Evolutionary conservation across 2,797 vertebrate species (phyloP).

Genomic region (Schizopygopsis malacanthus): DNA sequence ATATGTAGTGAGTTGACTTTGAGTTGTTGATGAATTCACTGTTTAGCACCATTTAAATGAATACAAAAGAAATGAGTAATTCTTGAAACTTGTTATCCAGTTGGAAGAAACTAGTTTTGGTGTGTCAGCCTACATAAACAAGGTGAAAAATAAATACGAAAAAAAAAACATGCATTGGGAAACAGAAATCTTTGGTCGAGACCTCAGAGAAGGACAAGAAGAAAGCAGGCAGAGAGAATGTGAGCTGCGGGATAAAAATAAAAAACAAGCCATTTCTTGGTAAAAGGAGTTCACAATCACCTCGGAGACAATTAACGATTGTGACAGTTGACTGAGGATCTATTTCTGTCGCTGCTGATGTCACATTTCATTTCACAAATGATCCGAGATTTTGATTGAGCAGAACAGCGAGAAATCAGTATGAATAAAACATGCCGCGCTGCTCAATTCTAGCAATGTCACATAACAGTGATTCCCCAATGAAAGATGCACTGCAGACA

Average conservation of each 20-base stretch:
- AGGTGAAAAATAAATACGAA: background rate
- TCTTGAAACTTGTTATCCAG: background rate
- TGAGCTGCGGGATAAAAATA: slow-evolving; percentile 19
- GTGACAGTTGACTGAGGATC: slow-evolving; percentile 37
- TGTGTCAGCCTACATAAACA: background rate
- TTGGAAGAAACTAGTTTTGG: background rate
- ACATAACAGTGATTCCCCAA: background rate
- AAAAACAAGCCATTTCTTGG: slow-evolving; percentile 42
- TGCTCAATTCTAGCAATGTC: slow-evolving; percentile 10
- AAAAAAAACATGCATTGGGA: background rate
- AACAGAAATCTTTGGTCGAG: slow-evolving; percentile 39
- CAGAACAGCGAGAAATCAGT: slow-evolving; percentile 33
- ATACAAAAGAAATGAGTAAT: background rate
- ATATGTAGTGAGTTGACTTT: no score
- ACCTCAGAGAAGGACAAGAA: slow-evolving; percentile 20
- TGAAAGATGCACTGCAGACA: background rate
- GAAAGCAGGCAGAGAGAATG: background rate
- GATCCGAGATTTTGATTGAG: slow-evolving; percentile 48
- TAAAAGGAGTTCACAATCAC: slow-evolving; percentile 47
- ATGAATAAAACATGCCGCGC: slow-evolving; percentile 29
- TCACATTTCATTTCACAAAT: slow-evolving; percentile 47
- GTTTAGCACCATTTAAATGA: background rate
- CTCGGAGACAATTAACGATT: slow-evolving; percentile 45
- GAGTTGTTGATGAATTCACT: background rate
- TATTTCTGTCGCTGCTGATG: slow-evolving; percentile 30